Evolutionary conservation across 2,113 vertebrate species (phyloP), one percentile per base, ranked within the genome.

Genomic region (Phainopepla nitens): DNA sequence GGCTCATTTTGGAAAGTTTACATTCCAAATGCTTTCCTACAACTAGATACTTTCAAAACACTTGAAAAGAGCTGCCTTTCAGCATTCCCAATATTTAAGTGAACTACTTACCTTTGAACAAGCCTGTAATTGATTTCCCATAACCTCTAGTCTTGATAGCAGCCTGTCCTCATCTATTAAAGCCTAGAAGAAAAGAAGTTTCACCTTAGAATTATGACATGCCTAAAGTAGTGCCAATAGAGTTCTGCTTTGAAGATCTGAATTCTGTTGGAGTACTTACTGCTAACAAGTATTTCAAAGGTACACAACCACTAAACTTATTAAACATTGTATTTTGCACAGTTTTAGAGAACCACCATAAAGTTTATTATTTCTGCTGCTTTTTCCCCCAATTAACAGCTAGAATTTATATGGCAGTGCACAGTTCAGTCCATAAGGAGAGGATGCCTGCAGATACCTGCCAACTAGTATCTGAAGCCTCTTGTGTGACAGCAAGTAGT

Each of bases 391-490:
- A 41, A 33, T 3, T 71, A 87, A 60, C 6, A 75, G 54, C 9
- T 41, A 41, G 45, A 58, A 73, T 71, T n/a, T 24, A 39, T 9
- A 66, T 5, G 3, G 31, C 49, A 66, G 13, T 61, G 60, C 19
- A 5, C 10, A 60, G 68, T 56, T 81, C 58, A 71, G 36, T 10
- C 24, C 68, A 36, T 24, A 62, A 94, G 42, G 68, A 86, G 70
- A 79, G 29, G 58, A 95, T 65, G 82, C 31, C 45, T 92, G 93
- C 42, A 70, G 83, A 90, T 98, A 99, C 99, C 99, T 99, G 99
- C 99, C 99, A 99, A 98, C 99, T 99, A 97, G 99, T 99, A 98
- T 99, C 99, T 23, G 99, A 99, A 94, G 99, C 99, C 97, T 99
- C 99, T 97, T 99, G 99, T 23, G 99, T 99, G 95, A 98, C 98